Percentiles rank a stretch among this genome's conserved stretches.
phyloP scores from a whole-genome alignment of 1,140 invertebrate species.

The Druon quercuslanigerum region DNA sequence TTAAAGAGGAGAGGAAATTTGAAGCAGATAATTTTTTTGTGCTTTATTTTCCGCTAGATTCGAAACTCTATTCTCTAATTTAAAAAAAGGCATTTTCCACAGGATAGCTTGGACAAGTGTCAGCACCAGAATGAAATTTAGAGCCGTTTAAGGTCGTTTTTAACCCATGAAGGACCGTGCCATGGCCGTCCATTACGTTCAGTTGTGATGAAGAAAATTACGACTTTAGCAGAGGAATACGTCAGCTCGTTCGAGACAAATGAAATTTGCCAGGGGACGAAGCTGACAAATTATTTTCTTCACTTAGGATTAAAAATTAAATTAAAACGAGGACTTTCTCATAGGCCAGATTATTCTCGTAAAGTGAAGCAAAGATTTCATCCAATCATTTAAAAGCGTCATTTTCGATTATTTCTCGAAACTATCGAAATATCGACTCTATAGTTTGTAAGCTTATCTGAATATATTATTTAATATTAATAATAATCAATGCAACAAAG shows the following conservation, averaged over 20 bases:
- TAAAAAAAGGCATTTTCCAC: conserved; percentile 1
- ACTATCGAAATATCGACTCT: no score
- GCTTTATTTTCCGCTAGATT: no score
- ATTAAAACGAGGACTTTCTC: background rate
- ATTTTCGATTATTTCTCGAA: no score
- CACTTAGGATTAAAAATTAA: background rate
- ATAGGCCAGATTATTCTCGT: background rate
- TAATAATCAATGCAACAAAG: no score
- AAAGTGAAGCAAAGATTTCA: background rate
- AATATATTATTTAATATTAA: no score
- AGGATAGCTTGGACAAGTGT: conserved; percentile 19
- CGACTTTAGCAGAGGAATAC: conserved; percentile 13
- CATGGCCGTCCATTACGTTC: conserved; percentile 20
- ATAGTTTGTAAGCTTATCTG: no score
- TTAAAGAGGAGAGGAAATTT: no score
- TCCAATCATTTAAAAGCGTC: no score
- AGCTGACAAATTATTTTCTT: conserved; percentile 9
- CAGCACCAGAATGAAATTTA: conserved; percentile 22
- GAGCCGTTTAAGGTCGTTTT: conserved; percentile 28
- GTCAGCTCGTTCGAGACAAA: conserved; percentile 24
- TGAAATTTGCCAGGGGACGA: conserved; percentile 12
- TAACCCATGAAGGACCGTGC: conserved; percentile 23
- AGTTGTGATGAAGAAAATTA: conserved; percentile 31
- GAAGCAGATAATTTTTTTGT: no score
- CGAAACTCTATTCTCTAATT: background rate